Evolutionary conservation across 2,113 vertebrate species (phyloP).

Genomic region (Orcinus orca): DNA sequence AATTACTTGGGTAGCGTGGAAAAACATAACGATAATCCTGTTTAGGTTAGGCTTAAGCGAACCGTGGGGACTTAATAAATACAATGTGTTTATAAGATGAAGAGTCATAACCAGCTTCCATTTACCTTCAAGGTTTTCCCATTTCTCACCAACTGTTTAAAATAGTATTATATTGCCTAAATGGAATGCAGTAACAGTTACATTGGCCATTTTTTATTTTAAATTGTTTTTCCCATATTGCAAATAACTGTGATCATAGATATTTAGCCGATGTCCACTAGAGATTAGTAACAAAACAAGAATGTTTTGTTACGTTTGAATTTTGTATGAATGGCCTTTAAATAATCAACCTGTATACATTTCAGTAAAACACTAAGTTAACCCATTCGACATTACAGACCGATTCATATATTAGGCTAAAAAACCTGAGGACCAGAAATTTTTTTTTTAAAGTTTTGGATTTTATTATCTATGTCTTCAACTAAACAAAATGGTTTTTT

Average conservation of each 20-base stretch:
- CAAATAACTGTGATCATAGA: not conserved
- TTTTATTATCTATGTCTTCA: not conserved
- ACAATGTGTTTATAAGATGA: not conserved
- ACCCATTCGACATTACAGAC: not conserved
- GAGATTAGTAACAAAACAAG: not conserved
- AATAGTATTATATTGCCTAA: not conserved
- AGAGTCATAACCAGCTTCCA: not conserved
- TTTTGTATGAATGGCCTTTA: not conserved
- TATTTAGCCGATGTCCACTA: not conserved
- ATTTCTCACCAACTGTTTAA: not conserved
- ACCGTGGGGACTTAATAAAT: not conserved
- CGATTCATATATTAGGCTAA: not conserved
- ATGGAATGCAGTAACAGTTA: not conserved
- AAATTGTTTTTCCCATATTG: not conserved
- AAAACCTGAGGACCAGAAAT: not conserved
- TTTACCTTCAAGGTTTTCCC: not conserved
- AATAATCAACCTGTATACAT: not conserved
- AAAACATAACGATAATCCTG: not conserved
- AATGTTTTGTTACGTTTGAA: not conserved
- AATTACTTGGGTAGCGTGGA: not conserved
- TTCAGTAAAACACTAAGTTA: not conserved
- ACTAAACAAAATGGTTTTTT: not conserved
- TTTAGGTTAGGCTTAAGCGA: not conserved
- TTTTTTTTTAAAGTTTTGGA: not conserved
- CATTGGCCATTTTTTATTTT: not conserved